Evolutionary conservation across 2,797 vertebrate genomes (phyloP).

Genomic region (Corythornis leucogaster): DNA sequence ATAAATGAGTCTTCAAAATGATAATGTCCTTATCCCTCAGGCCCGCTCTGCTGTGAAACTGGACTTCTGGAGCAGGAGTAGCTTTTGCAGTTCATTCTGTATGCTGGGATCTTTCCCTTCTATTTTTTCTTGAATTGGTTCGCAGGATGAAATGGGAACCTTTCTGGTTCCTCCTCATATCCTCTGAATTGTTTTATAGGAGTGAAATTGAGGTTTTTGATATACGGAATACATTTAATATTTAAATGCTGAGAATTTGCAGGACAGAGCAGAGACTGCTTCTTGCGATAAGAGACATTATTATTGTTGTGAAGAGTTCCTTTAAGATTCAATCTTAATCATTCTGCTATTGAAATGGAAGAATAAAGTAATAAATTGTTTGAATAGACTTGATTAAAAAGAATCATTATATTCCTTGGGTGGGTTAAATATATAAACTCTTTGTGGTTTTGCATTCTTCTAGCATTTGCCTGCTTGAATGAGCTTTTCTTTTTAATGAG

Average conservation of each 20-base stretch:
- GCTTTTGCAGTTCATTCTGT: slow-evolving; percentile 37
- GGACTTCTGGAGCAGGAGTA: slow-evolving; percentile 7
- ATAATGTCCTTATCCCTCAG: slow-evolving; percentile 26
- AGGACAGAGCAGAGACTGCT: slow-evolving; percentile 70
- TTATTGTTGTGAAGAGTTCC: slow-evolving; percentile 76
- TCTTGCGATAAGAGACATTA: slow-evolving; percentile 70
- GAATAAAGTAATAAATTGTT: slow-evolving; percentile 78
- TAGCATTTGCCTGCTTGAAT: background rate
- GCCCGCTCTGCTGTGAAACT: background rate
- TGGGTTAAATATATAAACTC: slow-evolving; percentile 73
- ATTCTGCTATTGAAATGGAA: slow-evolving; percentile 74
- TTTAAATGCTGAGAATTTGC: slow-evolving; percentile 65
- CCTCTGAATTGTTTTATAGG: slow-evolving; percentile 50
- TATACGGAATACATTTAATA: slow-evolving; percentile 67
- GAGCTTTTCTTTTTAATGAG: slow-evolving; percentile 17
- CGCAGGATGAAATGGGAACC: slow-evolving; percentile 35
- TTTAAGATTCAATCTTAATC: slow-evolving; percentile 79
- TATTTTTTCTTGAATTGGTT: slow-evolving; percentile 45
- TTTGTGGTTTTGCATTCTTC: slow-evolving; percentile 56
- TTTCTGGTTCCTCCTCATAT: slow-evolving; percentile 36
- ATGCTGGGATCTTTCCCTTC: slow-evolving; percentile 12
- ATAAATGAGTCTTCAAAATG: slow-evolving; percentile 55
- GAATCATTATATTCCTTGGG: slow-evolving; percentile 74
- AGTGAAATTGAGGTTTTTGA: slow-evolving; percentile 52
- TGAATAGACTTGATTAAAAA: slow-evolving; percentile 79